phyloP scores from a whole-genome alignment of 2,888 invertebrate genomes.

The Limenitis camilla region DNA sequence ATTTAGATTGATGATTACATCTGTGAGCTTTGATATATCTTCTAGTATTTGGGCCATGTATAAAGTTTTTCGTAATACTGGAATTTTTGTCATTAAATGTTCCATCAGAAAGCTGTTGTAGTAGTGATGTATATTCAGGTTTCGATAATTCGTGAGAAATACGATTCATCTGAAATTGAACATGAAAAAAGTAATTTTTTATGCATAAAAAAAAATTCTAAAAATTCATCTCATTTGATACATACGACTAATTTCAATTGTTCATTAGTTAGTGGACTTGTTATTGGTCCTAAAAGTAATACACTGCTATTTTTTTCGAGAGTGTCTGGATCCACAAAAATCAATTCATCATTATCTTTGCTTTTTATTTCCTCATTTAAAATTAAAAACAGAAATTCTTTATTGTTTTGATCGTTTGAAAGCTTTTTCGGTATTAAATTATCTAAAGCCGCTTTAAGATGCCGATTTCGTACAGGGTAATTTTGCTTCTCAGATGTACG shows the following conservation, averaged over 20 bases:
- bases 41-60: constrained; percentile 52
- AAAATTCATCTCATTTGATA: constrained; percentile 13
- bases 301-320: constrained; percentile 57
- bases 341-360: constrained; percentile 48
- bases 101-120: constrained; percentile 55
- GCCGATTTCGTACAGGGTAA: too few species aligned
- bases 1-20: constrained; percentile 60
- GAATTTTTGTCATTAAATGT: constrained; percentile 39
- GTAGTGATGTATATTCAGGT: constrained; percentile 52
- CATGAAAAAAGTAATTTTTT: background rate
- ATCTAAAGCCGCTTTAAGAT: too few species aligned
- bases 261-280: constrained; percentile 44
- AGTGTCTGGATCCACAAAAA: constrained; percentile 60
- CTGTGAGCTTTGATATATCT: constrained; percentile 66
- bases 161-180: constrained; percentile 51
- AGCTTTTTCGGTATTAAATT: constrained; percentile 14
- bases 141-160: constrained; percentile 57
- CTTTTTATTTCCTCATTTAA: constrained; percentile 61
- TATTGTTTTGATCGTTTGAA: constrained; percentile 17
- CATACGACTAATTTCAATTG: constrained; percentile 58
- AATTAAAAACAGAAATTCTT: constrained; percentile 59
- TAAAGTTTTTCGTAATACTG: constrained; percentile 45
- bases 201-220: background rate
- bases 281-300: constrained; percentile 58
- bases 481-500: constrained; percentile 29